phyloP scores from a whole-genome alignment of 37 sponge, comb jelly and placozoan species.

The Haliclona indistincta region DNA sequence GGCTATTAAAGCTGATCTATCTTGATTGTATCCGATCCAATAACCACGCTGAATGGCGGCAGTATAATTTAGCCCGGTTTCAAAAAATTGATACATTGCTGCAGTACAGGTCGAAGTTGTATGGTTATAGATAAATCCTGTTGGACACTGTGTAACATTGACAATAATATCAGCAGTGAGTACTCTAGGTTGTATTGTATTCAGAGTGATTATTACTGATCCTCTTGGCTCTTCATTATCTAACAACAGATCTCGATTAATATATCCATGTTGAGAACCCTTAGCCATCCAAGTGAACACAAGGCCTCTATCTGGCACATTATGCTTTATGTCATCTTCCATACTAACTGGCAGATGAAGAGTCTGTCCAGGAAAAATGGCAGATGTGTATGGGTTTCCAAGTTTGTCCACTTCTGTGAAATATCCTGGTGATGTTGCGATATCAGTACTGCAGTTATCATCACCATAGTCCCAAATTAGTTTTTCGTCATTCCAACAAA shows the following conservation, averaged over 20 bases:
- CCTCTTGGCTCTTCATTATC: too few relatives aligned
- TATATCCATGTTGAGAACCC: too few relatives aligned
- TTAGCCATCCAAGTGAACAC: too few relatives aligned
- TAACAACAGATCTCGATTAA: too few relatives aligned
- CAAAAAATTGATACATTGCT: not conserved
- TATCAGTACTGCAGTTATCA: not conserved
- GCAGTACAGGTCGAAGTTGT: not conserved
- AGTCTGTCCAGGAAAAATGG: too few relatives aligned
- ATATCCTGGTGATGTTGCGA: conserved; percentile 12
- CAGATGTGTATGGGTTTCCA: too few relatives aligned
- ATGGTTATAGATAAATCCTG: not conserved
- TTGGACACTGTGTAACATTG: not conserved
- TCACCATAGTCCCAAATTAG: not conserved
- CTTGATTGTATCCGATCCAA: not conserved
- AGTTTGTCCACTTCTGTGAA: not conserved
- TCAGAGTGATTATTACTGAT: too few relatives aligned
- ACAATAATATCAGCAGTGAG: not conserved
- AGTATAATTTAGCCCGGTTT: not conserved
- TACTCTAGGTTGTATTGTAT: conserved; percentile 4
- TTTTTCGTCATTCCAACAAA: not conserved
- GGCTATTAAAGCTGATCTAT: not conserved
- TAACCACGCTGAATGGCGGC: not conserved
- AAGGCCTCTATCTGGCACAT: too few relatives aligned
- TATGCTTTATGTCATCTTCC: too few relatives aligned
- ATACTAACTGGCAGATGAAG: too few relatives aligned